Evolutionary conservation across 2,888 invertebrate species (phyloP), one percentile per base, ranked within the genome.

Genomic region (Drosophila neutralis): DNA sequence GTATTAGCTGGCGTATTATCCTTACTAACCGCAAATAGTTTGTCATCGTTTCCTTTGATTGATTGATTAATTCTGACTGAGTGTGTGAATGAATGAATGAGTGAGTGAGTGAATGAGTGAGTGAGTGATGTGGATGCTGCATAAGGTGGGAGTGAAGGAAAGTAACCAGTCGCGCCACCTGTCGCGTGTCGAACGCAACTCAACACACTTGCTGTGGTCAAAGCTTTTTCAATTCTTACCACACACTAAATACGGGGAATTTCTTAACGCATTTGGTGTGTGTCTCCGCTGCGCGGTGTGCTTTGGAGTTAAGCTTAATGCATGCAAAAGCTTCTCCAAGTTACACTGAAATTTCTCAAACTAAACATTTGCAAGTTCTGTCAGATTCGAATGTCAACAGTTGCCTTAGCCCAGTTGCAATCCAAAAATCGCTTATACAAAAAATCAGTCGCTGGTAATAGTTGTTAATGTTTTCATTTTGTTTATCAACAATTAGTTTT

Each of bases 191-290:
- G 1, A 2, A 1, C 13, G 13, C 27, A 52, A 72, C 21, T 85
- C 83, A 83, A 69, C 83, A 82, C 69, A 38, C 29, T 21, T 8
- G 21, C 45, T 35, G n/a, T 18, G 13, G 24, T 4, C 24, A 2
- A 51, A 42, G 51, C 33, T 61, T 42, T 13, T 27, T 0, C 27
- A 60, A 35, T 29, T 59, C 45, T 65, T 24, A 72, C 69, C 79
- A 69, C 58, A n/a, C 10, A 21, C 15, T 0, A 59, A 83, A 87
- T 83, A 84, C 31, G 11, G 87, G 84, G 87, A 87, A 78, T 42
- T 83, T 71, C 7, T 2, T 10, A n/a, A 27, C 24, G 1, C 6
- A 4, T 3, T 18, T 29, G 66, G 52, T 54, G 10, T 10, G 48
- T 64, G 70, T 68, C 45, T 15, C 13, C 13, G 51, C 56, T 76